Evolutionary conservation across 2,888 invertebrate genomes (phyloP), one percentile per base, ranked within the genome.

Genomic region (Leistus spinibarbis): DNA sequence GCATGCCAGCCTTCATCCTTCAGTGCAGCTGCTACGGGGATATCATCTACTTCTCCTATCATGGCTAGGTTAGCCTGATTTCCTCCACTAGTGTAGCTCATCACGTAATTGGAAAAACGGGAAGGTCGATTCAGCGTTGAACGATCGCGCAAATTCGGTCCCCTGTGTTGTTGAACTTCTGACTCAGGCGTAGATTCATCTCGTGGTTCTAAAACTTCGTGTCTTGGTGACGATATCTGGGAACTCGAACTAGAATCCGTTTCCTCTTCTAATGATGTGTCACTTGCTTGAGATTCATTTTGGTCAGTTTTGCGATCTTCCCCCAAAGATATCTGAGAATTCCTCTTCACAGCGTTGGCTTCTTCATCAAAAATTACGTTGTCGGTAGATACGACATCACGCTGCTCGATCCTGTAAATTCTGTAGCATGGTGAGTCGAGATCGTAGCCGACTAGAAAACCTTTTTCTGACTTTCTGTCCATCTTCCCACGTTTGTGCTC

Each of bases 1-100:
- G 76, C 74, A 7, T 66, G 24, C 79, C 78, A 79, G 19, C 77
- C 76, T 76, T 67, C 24, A 76, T 80, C 78, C 20, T 77, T 79
- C n/a, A 80, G 19, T 3, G 79, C 79, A 23, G 78, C 76, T 0
- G 22, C 16, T 2, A 79, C 74, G 7, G 79, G 62, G n/a, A 80
- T 78, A 40, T 80, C 76, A 70, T 79, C 77, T 20, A 73, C 70
- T 77, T 79, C 78, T 20, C 73, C 77, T n/a, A n/a, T n/a, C n/a
- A n/a, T n/a, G n/a, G n/a, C n/a, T n/a, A n/a, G n/a, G n/a, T n/a
- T n/a, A n/a, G n/a, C n/a, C n/a, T n/a, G n/a, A n/a, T n/a, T n/a
- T n/a, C n/a, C n/a, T n/a, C n/a, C n/a, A n/a, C n/a, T n/a, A n/a
- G n/a, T n/a, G n/a, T n/a, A n/a, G n/a, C n/a, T n/a, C n/a, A n/a